phyloP scores from a whole-genome alignment of 2,113 vertebrate species.

The Prinia subflava region DNA sequence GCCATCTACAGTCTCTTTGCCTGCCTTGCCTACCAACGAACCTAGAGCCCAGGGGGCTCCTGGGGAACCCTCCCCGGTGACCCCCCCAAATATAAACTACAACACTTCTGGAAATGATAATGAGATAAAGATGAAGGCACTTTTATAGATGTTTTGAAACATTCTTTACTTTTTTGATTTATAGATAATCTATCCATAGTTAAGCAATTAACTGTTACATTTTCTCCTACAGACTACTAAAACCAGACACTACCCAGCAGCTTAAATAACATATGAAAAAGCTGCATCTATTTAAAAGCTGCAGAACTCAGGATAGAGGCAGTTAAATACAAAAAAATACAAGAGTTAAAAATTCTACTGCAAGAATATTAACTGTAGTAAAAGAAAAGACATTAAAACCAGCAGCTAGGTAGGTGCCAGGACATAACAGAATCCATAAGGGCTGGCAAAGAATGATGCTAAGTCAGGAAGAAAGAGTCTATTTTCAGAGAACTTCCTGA shows the following conservation, averaged over 20 bases:
- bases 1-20: no score
- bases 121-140: constrained; percentile 15
- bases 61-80: no score
- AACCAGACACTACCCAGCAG: neutral
- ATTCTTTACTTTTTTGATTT: constrained; percentile 3
- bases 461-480: constrained; percentile 59
- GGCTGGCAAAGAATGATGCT: constrained; percentile 62
- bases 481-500: constrained; percentile 59
- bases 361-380: constrained; percentile 65
- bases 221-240: constrained; percentile 40
- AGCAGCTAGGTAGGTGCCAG: constrained; percentile 66
- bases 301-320: constrained; percentile 52
- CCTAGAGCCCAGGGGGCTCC: no score
- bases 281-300: constrained; percentile 37
- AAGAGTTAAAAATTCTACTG: constrained; percentile 65
- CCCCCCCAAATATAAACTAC: no score
- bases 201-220: constrained; percentile 6
- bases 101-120: constrained; percentile 48
- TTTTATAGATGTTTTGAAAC: constrained; percentile 38
- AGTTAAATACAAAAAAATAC: constrained; percentile 63
- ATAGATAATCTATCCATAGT: constrained; percentile 15
- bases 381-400: constrained; percentile 71
- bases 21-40: no score
- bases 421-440: constrained; percentile 64
- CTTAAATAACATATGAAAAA: constrained; percentile 42